These are phyloP conservation scores for Thereva nobilitata DNA, from an alignment of 2,888 invertebrate genomes.

Conservation along the genomic window DNA sequence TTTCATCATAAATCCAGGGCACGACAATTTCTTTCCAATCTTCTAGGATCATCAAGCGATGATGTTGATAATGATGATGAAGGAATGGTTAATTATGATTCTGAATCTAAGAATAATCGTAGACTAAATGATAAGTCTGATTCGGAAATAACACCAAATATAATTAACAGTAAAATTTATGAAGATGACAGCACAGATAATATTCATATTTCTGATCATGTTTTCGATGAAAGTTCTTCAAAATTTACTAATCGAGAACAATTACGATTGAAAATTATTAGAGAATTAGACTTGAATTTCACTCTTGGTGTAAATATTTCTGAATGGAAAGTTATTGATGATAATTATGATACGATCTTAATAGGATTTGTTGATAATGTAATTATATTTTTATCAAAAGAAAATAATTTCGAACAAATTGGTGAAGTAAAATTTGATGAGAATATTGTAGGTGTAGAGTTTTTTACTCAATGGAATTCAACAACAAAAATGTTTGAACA, in stretches of 20 bases:
- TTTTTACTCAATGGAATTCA: slow-evolving; percentile 17
- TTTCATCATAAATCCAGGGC: slow-evolving; percentile 39
- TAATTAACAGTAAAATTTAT: slow-evolving; percentile 29
- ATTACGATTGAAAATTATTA: slow-evolving; percentile 49
- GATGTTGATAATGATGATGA: slow-evolving; percentile 2
- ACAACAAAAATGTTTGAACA: background rate
- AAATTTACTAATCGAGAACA: slow-evolving; percentile 47
- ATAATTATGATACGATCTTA: slow-evolving; percentile 48
- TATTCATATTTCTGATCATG: background rate
- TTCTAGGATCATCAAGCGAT: slow-evolving; percentile 30
- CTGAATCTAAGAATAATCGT: slow-evolving; percentile 14
- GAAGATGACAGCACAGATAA: no score
- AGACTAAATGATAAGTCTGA: background rate
- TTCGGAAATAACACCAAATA: background rate
- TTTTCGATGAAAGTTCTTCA: slow-evolving; percentile 26
- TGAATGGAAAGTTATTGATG: slow-evolving; percentile 51
- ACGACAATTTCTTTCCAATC: slow-evolving; percentile 37
- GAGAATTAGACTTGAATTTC: slow-evolving; percentile 50
- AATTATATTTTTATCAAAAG: slow-evolving; percentile 47
- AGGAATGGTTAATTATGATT: background rate
- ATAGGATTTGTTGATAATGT: slow-evolving; percentile 49
- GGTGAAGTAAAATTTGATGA: slow-evolving; percentile 17
- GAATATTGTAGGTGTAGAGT: background rate
- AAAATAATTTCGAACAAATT: slow-evolving; percentile 11
- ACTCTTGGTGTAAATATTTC: slow-evolving; percentile 48